Conservation (phyloP, 2,888 invertebrate genomes). For the Carpatolechia fugitivella region DNA sequence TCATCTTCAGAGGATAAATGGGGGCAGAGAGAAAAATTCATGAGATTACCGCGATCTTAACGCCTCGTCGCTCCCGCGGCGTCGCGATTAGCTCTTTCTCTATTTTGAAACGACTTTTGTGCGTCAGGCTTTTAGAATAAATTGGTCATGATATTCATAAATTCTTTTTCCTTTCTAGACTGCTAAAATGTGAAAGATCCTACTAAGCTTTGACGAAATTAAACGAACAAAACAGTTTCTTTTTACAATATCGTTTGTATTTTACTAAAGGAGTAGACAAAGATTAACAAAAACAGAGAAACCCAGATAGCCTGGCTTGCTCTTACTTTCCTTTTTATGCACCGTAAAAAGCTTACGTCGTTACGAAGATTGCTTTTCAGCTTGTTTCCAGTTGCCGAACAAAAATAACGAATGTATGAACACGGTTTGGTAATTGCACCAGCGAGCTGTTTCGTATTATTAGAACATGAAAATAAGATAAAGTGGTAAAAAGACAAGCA, state of each 20-base stretch:
- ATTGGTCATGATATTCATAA: background rate
- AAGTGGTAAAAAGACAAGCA: no score
- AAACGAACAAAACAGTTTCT: no score
- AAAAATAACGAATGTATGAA: slow-evolving; percentile 12
- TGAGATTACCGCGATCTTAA: slow-evolving; percentile 32
- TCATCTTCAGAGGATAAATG: slow-evolving; percentile 22
- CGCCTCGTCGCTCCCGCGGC: slow-evolving; percentile 26
- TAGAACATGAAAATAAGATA: no score
- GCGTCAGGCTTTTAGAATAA: background rate
- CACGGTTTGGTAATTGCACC: slow-evolving; percentile 3
- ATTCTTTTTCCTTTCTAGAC: background rate
- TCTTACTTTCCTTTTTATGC: background rate
- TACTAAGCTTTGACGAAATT: no score
- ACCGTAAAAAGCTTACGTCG: background rate
- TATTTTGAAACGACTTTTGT: slow-evolving; percentile 14
- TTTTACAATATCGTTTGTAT: no score
- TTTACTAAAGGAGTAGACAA: no score
- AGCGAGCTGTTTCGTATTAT: no score
- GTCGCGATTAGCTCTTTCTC: slow-evolving; percentile 28
- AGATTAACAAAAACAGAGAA: no score
- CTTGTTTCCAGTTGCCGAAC: slow-evolving; percentile 10
- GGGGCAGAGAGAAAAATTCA: slow-evolving; percentile 33
- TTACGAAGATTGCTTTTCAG: background rate
- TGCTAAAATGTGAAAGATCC: background rate
- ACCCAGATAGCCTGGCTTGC: no score